These are phyloP conservation scores for Montipora capricornis DNA, from an alignment of 64 coral and sea anemone genomes.

Conservation along the genomic window DNA sequence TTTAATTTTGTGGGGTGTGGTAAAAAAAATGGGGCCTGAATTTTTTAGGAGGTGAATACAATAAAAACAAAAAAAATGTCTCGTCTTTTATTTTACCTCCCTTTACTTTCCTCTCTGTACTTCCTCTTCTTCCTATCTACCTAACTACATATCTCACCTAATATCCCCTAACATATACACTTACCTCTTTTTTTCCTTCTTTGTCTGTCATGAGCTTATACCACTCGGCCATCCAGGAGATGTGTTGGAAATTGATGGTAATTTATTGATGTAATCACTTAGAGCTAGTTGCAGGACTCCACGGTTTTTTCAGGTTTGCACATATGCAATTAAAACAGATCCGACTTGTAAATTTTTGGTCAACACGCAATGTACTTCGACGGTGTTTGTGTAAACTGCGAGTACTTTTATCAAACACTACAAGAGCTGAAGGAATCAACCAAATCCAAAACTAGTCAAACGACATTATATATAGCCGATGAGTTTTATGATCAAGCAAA, in stretches of 20 bases:
- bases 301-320: neutral
- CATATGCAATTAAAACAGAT: neutral
- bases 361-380: neutral
- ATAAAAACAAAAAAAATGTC: neutral
- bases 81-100: neutral
- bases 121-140: neutral
- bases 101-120: neutral
- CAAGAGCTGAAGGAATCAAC: too few relatives aligned
- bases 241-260: neutral
- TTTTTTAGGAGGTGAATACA: slow-evolving; percentile 3
- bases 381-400: neutral
- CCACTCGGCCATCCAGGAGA: neutral
- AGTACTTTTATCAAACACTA: neutral
- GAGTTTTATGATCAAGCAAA: too few relatives aligned
- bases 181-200: neutral
- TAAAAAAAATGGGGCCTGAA: neutral
- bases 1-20: neutral
- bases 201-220: neutral
- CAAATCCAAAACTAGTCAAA: too few relatives aligned
- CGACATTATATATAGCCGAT: too few relatives aligned
- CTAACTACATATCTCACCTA: neutral
- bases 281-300: neutral
- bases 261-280: neutral
- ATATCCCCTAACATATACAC: neutral
- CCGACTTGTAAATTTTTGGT: neutral